phyloP scores from a whole-genome alignment of 2,113 vertebrate genomes.

The Galeopterus variegatus region DNA sequence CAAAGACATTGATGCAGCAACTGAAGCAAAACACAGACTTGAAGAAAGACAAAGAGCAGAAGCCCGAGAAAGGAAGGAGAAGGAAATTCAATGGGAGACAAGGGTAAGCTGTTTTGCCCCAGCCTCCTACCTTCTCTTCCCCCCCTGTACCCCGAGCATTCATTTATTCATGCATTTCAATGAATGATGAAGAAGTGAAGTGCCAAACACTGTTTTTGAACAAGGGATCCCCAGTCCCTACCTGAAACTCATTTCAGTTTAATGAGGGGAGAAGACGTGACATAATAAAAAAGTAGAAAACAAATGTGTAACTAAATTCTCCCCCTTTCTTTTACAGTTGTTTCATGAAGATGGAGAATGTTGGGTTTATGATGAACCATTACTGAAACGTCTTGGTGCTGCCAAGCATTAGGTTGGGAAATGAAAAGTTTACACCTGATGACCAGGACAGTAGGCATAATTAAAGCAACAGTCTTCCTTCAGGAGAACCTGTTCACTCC shows the following conservation, averaged over 20 bases:
- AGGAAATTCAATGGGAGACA: constrained; percentile 97
- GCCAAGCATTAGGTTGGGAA: constrained; percentile 90
- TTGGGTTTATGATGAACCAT: constrained; percentile 98
- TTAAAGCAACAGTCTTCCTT: constrained; percentile 59
- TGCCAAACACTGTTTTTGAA: not conserved
- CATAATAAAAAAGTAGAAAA: not conserved
- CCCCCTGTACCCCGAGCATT: not conserved
- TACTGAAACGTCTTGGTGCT: constrained; percentile 95
- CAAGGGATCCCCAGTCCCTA: not conserved
- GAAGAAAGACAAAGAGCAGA: constrained; percentile 98
- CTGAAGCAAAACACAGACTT: constrained; percentile 96
- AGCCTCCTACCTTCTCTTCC: not conserved
- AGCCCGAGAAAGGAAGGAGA: constrained; percentile 97
- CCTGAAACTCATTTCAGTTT: not conserved
- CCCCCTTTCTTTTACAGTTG: constrained; percentile 88
- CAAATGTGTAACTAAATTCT: not conserved
- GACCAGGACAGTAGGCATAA: constrained; percentile 68
- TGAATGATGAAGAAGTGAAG: not conserved
- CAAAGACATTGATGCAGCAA: constrained; percentile 97
- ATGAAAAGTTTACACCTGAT: constrained; percentile 63
- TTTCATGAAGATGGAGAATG: constrained; percentile 99
- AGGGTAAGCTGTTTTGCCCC: constrained; percentile 91
- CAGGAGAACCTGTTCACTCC: constrained; percentile 79
- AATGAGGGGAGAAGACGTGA: not conserved
- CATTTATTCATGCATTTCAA: not conserved